Base-by-base conservation (phyloP, 2,797 vertebrate genomes). In the Philypnodon macrostomus region DNA sequence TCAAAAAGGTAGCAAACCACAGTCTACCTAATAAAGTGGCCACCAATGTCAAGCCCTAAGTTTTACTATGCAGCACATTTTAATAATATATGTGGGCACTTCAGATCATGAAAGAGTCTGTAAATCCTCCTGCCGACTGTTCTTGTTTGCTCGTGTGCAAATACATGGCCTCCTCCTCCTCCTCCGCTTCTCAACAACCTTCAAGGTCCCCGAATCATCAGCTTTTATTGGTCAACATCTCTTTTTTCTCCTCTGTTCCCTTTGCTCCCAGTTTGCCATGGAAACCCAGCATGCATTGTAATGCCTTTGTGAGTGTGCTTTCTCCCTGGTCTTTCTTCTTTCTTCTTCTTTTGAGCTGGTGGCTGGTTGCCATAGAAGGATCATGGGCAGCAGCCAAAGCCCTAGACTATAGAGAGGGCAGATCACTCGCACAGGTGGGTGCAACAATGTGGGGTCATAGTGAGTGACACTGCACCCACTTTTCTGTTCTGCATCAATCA, bases 261-360 rank as follows among this genome's bases (percentile, higher is more conserved):
- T 70, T n/a, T 67, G 74, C 74, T 69, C 79, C 60, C 55, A 36
- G 70, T 82, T 87, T 70, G 58, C 85, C 83, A 87, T 87, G 85
- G 85, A 86, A 87, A 87, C 85, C 77, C 83, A 80, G 81, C 86
- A 66, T 79, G 81, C 71, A 76, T 87, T 84, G 76, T 73, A 73
- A 80, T 77, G 76, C 70, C 72, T 86, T 85, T 87, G 84, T 85
- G 72, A 67, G 63, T 29, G 75, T 55, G 67, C 45, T 72, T 78
- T 77, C 55, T 67, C 66, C n/a, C n/a, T n/a, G n/a, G n/a, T 70
- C 48, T 37, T 58, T 41, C 39, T 26, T 26, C 31, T 63, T 70
- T 46, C 60, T 68, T 68, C 36, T 59, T 55, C 51, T 34, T n/a
- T n/a, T n/a, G n/a, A 42, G 35, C 69, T 32, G 56, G 70, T 83